phyloP scores from a whole-genome alignment of 2,888 invertebrate genomes.

The Stenchaetothrips biformis region DNA sequence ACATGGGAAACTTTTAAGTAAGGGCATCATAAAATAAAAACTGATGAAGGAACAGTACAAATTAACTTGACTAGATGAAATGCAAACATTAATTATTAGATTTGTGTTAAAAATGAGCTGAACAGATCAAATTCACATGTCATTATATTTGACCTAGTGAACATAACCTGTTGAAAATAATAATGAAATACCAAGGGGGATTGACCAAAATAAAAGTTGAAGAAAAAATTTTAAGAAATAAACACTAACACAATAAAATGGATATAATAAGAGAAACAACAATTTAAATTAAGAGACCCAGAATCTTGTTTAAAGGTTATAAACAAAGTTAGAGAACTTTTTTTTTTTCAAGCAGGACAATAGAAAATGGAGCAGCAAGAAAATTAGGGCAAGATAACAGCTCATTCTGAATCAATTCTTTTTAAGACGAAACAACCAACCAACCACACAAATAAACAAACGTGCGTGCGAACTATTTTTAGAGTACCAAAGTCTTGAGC shows the following conservation, averaged over 20 bases:
- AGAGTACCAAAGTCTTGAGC: conserved; percentile 16
- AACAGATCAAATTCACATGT: not conserved
- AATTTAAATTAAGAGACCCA: not conserved
- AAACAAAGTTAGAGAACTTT: not conserved
- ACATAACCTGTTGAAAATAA: not conserved
- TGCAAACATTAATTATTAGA: not conserved
- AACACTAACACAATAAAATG: not conserved
- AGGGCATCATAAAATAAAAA: not conserved
- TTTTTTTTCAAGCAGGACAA: too few relatives aligned
- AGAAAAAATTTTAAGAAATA: not conserved
- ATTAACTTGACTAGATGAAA: not conserved
- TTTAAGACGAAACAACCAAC: not conserved
- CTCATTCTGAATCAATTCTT: not conserved
- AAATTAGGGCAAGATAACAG: too few relatives aligned
- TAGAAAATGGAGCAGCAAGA: too few relatives aligned
- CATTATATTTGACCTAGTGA: not conserved
- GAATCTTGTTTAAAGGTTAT: conserved; percentile 5
- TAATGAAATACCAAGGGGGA: not conserved
- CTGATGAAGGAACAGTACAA: not conserved
- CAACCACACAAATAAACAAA: not conserved
- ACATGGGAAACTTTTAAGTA: not conserved
- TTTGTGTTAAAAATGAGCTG: not conserved
- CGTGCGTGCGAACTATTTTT: conserved; percentile 7
- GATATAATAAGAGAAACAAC: not conserved
- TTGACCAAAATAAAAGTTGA: not conserved